Conservation (phyloP, 2,888 invertebrate genomes). For the Osmoderma eremita region DNA sequence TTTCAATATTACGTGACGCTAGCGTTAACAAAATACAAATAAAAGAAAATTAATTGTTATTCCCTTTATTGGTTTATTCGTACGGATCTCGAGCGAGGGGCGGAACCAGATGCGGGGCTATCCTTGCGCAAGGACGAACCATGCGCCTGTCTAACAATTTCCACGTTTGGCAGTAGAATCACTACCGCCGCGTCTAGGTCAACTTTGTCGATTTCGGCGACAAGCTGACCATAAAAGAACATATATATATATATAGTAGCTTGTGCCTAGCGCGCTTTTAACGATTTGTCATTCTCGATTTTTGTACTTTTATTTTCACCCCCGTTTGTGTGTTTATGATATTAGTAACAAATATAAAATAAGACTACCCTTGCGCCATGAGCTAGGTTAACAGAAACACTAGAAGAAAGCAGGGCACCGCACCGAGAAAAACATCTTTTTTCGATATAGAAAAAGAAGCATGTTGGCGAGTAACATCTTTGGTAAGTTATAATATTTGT, state of each 20-base stretch:
- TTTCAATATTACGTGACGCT: too few species aligned
- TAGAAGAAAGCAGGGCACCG: background rate
- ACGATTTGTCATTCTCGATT: background rate
- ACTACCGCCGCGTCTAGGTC: slow-evolving; percentile 36
- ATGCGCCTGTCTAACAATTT: slow-evolving; percentile 39
- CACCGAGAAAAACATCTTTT: background rate
- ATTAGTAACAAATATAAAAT: slow-evolving; percentile 12
- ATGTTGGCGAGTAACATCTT: slow-evolving; percentile 39
- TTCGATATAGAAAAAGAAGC: slow-evolving; percentile 14
- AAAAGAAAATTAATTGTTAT: too few species aligned
- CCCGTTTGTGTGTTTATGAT: slow-evolving; percentile 27
- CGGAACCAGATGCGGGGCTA: slow-evolving; percentile 35
- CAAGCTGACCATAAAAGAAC: slow-evolving; percentile 29
- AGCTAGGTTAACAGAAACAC: slow-evolving; percentile 27
- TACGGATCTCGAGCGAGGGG: background rate
- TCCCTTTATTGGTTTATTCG: too few species aligned
- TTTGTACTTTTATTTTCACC: slow-evolving; percentile 13
- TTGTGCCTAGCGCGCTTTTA: slow-evolving; percentile 27
- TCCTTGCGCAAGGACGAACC: slow-evolving; percentile 30
- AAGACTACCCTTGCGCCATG: background rate
- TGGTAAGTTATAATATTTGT: slow-evolving; percentile 13
- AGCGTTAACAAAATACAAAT: too few species aligned
- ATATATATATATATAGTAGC: slow-evolving; percentile 14
- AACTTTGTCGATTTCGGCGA: slow-evolving; percentile 33
- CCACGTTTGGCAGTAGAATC: slow-evolving; percentile 32